phyloP scores from a whole-genome alignment of 2,113 vertebrate genomes.

The Andinoacara biseriatus region DNA sequence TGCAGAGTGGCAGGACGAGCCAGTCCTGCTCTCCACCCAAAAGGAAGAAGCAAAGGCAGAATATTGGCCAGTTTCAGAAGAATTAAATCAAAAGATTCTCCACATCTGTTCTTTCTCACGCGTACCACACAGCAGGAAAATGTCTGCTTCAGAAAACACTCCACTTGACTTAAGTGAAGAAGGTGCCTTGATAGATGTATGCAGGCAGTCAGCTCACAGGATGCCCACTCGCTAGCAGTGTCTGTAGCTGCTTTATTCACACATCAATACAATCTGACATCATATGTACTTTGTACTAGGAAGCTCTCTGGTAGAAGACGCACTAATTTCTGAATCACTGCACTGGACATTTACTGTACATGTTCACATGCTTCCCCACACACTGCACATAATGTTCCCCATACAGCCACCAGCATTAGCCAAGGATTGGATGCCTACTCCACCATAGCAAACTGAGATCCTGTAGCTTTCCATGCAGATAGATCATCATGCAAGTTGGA shows the following conservation, averaged over 20 bases:
- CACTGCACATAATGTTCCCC: too few species aligned
- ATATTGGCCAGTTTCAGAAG: background rate
- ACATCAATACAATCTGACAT: background rate
- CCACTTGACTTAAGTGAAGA: background rate
- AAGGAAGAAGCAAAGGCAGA: background rate
- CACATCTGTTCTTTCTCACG: background rate
- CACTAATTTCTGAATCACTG: background rate
- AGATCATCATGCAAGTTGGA: too few species aligned
- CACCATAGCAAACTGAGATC: too few species aligned
- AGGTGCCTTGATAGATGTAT: background rate
- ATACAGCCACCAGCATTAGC: too few species aligned
- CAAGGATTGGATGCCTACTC: too few species aligned
- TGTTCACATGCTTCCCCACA: too few species aligned
- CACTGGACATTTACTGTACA: too few species aligned
- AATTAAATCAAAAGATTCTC: background rate
- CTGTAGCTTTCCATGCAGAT: too few species aligned
- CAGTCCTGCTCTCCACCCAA: accelerated
- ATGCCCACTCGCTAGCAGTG: background rate
- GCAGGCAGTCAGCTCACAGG: background rate
- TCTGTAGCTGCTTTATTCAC: background rate
- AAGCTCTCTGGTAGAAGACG: background rate
- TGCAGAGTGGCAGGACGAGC: background rate
- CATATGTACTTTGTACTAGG: background rate
- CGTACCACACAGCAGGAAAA: background rate
- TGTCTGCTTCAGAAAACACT: accelerated